phyloP scores from a whole-genome alignment of 2,888 invertebrate genomes.

The Subacronicta megacephala region DNA sequence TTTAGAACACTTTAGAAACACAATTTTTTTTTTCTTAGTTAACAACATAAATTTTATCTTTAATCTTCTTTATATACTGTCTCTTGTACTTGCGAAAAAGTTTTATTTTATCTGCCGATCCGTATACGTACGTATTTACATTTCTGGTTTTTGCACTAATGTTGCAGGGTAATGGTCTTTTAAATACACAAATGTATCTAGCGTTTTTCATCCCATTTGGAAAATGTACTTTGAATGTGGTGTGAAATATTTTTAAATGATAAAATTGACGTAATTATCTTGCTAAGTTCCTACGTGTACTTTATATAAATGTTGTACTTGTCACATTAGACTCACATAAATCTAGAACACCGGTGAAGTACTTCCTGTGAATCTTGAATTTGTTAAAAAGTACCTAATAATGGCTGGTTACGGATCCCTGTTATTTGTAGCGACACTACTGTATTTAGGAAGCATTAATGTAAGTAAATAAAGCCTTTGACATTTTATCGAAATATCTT shows the following conservation, averaged over 20 bases:
- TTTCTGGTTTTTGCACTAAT: not conserved
- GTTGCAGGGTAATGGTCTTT: not conserved
- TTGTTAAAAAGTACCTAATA: conserved; percentile 7
- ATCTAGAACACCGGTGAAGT: conserved; percentile 19
- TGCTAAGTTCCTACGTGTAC: conserved; percentile 16
- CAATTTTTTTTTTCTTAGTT: no score
- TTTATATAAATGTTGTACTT: conserved; percentile 50
- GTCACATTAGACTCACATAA: conserved; percentile 28
- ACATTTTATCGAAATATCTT: no score
- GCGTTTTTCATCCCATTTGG: not conserved
- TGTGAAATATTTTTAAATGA: conserved; percentile 37
- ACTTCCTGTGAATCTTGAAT: conserved; percentile 8
- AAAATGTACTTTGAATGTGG: conserved; percentile 10
- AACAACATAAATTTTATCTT: no score
- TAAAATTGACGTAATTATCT: conserved; percentile 45
- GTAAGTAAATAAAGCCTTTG: conserved; percentile 24
- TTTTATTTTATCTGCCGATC: no score
- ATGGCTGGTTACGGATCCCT: conserved; percentile 30
- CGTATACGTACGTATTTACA: no score
- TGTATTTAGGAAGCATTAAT: conserved; percentile 15
- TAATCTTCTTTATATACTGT: no score
- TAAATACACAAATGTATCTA: not conserved
- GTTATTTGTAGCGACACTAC: conserved; percentile 11
- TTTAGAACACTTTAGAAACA: no score
- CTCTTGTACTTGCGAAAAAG: no score